Evolutionary conservation across 2,113 vertebrate genomes (phyloP).

Genomic region (Tauraco erythrolophus): DNA sequence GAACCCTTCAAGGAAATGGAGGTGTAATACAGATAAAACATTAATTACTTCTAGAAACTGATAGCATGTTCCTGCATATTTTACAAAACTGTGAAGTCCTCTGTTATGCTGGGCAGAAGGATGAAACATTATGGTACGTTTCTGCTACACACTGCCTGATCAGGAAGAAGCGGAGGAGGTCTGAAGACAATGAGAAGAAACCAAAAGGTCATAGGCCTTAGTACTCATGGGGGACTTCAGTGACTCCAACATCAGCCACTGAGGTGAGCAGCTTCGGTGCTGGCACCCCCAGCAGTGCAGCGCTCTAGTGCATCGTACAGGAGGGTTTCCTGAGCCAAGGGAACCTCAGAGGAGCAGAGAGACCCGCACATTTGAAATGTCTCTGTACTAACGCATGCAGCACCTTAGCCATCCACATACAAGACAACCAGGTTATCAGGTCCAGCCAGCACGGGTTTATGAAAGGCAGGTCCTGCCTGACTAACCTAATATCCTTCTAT

Average conservation of each 20-base stretch:
- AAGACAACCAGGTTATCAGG: too few relatives aligned
- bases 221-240: not conserved
- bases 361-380: not conserved
- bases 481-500: not conserved
- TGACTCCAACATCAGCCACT: accelerated
- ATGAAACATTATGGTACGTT: not conserved
- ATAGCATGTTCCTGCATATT: not conserved
- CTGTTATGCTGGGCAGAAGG: not conserved
- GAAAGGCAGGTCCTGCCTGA: not conserved
- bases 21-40: not conserved
- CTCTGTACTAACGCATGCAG: not conserved
- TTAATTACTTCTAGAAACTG: not conserved
- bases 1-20: not conserved
- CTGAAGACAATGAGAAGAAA: not conserved
- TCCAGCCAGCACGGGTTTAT: too few relatives aligned
- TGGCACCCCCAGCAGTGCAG: accelerated
- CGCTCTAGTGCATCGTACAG: accelerated
- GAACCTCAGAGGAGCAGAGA: not conserved
- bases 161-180: not conserved
- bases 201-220: not conserved
- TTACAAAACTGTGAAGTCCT: not conserved
- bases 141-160: not conserved
- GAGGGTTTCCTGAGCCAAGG: accelerated
- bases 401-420: not conserved
- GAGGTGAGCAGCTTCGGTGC: accelerated